Conservation (phyloP, 2,888 invertebrate genomes). For the Meta bourneti region DNA sequence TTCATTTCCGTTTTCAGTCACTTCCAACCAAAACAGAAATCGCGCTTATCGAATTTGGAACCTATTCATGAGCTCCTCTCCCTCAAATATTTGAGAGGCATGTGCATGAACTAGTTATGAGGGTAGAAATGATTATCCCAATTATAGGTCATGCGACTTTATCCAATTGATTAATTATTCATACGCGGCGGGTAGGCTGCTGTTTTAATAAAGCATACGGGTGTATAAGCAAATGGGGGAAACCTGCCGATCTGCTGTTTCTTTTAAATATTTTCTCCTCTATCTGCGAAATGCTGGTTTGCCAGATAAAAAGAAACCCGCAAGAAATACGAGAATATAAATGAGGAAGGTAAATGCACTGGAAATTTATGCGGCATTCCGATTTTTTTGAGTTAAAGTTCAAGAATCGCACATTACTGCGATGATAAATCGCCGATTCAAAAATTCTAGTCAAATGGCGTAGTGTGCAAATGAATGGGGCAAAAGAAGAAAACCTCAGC, state of each 20-base stretch:
- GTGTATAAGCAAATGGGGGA: not conserved
- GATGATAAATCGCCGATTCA: no score
- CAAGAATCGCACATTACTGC: no score
- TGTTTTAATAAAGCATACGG: slow-evolving; percentile 9
- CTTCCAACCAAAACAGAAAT: no score
- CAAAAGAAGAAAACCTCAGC: no score
- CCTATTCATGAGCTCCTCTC: no score
- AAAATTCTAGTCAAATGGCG: no score
- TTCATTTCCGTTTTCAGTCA: no score
- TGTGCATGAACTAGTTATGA: not conserved
- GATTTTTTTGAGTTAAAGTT: no score
- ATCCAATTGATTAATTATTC: slow-evolving; percentile 12
- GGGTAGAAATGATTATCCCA: slow-evolving; percentile 13
- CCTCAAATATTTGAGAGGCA: no score
- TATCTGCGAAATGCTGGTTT: not conserved
- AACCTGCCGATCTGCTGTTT: not conserved
- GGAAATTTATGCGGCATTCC: not conserved
- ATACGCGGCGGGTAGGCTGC: not conserved
- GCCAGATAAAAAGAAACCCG: not conserved
- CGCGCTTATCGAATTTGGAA: no score
- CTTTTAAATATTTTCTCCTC: not conserved
- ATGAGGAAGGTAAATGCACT: not conserved
- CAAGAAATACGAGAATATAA: not conserved
- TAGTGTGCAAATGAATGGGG: no score
- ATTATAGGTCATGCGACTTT: slow-evolving; percentile 28